Base-by-base conservation (phyloP, 1,140 invertebrate species). In the Aleiodes sp. region DNA sequence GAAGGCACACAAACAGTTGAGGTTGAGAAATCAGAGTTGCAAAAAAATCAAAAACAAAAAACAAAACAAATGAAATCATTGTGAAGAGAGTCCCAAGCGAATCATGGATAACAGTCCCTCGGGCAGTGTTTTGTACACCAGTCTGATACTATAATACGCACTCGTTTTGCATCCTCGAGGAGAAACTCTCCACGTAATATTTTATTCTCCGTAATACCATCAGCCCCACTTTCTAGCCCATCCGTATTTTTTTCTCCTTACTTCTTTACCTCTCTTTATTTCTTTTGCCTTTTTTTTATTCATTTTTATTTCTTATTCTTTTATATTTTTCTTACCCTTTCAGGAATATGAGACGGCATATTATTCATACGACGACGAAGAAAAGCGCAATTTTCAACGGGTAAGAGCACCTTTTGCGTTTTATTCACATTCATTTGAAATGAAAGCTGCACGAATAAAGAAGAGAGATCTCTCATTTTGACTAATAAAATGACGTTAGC, bases 191-290 rank as follows among this genome's bases (percentile, higher is more conserved):
- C 26, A 29, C 56, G 26, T 31, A 59, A 31, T 59, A 59, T 59
- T 59, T 59, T 31, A 59, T 59, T 59, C 56, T 59, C 29, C 26
- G 7, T 59, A 59, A 59, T 59, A 59, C 29, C 56, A 59, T 59
- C 56, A 52, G 46, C 46, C 26, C 21, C 46, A 31, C 28, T 59
- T 31, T 56, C 24, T 56, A 12, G 21, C 19, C 12, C 16, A 59
- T 31, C 28, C 10, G 28, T 59, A 14, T 57, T 28, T 24, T 57
- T 57, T 28, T 59, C 21, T 2, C 12, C 21, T 1, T 14, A 6
- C n/a, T 14, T 43, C 6, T 43, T 52, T 19, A 21, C 12, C 9
- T 52, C 6, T 24, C 19, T 52, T 19, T 21, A 2, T 52, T 59
- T 59, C 16, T 14, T 31, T 59, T 6, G 7, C 14, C 14, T n/a